Evolutionary conservation across 2,888 invertebrate genomes (phyloP).

Genomic region (Aphrophora alni): DNA sequence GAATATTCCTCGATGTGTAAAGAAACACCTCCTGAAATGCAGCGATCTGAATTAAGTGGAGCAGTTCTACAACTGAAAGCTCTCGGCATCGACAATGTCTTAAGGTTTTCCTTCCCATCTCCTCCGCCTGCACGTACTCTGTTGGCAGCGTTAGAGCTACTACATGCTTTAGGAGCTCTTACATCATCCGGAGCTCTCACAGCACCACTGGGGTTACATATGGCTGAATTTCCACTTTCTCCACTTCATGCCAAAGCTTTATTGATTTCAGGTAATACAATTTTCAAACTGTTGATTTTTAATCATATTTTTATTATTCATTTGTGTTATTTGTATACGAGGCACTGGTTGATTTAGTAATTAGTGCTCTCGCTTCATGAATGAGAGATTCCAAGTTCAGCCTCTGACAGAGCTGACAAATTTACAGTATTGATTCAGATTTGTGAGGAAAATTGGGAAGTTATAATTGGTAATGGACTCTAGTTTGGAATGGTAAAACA

Average conservation of each 20-base stretch:
- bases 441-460: too few species aligned
- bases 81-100: slow-evolving; percentile 89
- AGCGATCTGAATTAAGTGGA: slow-evolving; percentile 83
- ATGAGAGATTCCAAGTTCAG: too few species aligned
- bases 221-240: slow-evolving; percentile 91
- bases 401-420: too few species aligned
- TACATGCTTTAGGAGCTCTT: slow-evolving; percentile 85
- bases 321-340: too few species aligned
- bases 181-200: slow-evolving; percentile 81
- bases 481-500: too few species aligned
- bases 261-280: slow-evolving; percentile 71
- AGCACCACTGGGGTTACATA: slow-evolving; percentile 74
- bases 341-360: too few species aligned
- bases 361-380: too few species aligned
- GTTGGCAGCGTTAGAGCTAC: slow-evolving; percentile 80
- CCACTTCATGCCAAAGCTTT: slow-evolving; percentile 89
- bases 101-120: slow-evolving; percentile 90
- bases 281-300: too few species aligned
- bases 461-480: too few species aligned
- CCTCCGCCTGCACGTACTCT: slow-evolving; percentile 91
- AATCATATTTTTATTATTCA: too few species aligned
- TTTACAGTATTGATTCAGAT: not conserved
- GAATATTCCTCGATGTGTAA: slow-evolving; percentile 73
- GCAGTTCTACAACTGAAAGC: slow-evolving; percentile 91
- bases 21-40: slow-evolving; percentile 90